Base-by-base conservation (phyloP, 2,888 invertebrate genomes). In the Yponomeuta malinellus region DNA sequence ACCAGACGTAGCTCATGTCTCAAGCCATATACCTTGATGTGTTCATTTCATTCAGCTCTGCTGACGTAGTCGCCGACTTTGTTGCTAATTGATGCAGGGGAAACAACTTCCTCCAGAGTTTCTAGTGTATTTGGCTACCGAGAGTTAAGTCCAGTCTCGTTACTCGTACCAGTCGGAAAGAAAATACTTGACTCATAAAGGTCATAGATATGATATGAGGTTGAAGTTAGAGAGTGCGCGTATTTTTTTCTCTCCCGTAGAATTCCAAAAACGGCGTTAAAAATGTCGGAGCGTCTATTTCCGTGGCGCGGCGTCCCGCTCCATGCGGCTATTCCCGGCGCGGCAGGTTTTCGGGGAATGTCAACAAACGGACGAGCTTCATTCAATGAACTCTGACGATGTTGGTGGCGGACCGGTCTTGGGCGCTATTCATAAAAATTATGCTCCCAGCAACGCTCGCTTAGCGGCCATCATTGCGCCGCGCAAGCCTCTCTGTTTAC, bases 281-380 rank as follows among this genome's bases (percentile, higher is more conserved):
- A 83, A 83, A 85, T 87, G 82, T 85, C 77, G 82, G 82, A 79
- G 82, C 77, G 81, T 88, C 89, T 91, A 91, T 91, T 91, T 90
- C 82, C 83, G 90, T 85, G 70, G 63, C 63, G 63, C 33, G 15
- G 29, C 63, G 33, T 52, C 2, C 85, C 88, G 89, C 89, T 83
- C 79, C 79, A 71, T 75, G 78, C 81, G 78, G 86, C 87, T 90
- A 90, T 90, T 89, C 87, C 86, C 85, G 84, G 89, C 63, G 48
- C 89, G 88, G 89, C 91, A 89, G 90, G 91, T 92, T 92, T 91
- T 91, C 88, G 90, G 90, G 89, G 90, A 91, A 90, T 90, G 91
- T 92, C 91, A 92, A 91, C 91, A 92, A 89, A 90, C 90, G 87
- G 84, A 86, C 88, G 84, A 83, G 80, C 87, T 83, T 87, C 89